These are phyloP conservation scores for Penaeus monodon DNA, from an alignment of 2,888 invertebrate species.

Conservation along the genomic window DNA sequence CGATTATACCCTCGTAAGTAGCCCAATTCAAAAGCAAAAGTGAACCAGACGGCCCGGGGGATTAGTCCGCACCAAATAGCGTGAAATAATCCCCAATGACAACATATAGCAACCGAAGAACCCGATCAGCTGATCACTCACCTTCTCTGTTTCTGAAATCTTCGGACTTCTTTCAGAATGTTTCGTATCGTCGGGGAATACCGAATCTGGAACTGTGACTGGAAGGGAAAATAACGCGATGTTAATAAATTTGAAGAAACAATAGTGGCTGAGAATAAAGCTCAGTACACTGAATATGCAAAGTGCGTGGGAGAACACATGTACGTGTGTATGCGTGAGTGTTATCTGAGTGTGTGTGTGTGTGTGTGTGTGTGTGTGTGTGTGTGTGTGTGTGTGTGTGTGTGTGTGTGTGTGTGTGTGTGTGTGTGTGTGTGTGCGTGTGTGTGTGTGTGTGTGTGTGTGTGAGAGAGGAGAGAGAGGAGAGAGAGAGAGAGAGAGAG, in stretches of 20 bases:
- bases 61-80: neutral
- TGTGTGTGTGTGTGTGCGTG: neutral
- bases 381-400: neutral
- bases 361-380: neutral
- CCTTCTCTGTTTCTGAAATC: constrained; percentile 56
- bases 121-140: constrained; percentile 3
- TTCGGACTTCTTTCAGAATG: constrained; percentile 56
- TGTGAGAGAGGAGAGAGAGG: neutral
- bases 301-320: neutral
- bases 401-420: neutral
- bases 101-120: too few relatives aligned
- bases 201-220: constrained; percentile 60
- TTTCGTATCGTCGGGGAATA: constrained; percentile 54
- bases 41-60: neutral
- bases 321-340: neutral
- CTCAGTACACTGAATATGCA: too few relatives aligned
- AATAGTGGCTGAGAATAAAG: neutral
- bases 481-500: too few relatives aligned
- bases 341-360: neutral
- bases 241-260: neutral
- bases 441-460: neutral
- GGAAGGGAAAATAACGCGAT: neutral
- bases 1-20: too few relatives aligned
- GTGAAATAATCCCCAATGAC: too few relatives aligned
- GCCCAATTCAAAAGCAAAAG: too few relatives aligned